Conservation (phyloP, 2,888 invertebrate species). For the Cyrtodaria siliqua region DNA sequence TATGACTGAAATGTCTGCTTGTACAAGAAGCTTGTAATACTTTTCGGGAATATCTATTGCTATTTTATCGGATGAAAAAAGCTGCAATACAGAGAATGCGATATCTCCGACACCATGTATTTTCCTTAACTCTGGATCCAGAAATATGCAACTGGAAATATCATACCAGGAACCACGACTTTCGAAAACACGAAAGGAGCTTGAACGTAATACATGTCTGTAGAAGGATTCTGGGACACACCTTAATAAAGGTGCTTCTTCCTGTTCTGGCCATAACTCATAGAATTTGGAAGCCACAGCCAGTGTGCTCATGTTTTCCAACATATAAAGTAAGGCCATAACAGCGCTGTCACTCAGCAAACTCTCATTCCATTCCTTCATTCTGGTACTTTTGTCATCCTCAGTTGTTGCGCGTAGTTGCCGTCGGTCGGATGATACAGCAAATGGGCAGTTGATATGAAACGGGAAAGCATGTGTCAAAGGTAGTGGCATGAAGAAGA, state of each 20-base stretch:
- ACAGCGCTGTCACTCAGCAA: constrained; percentile 55
- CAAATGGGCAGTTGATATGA: constrained; percentile 82
- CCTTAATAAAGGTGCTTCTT: background rate
- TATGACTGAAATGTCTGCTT: constrained; percentile 10
- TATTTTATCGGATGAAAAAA: constrained; percentile 1
- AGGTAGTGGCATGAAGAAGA: constrained; percentile 82
- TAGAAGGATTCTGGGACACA: constrained; percentile 36
- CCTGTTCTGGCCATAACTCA: constrained; percentile 49
- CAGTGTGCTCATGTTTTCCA: constrained; percentile 26
- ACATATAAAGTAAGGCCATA: constrained; percentile 49
- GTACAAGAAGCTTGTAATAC: constrained; percentile 12
- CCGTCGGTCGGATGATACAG: constrained; percentile 78
- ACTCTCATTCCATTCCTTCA: constrained; percentile 56
- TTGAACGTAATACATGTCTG: constrained; percentile 12
- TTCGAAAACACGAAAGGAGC: constrained; percentile 35
- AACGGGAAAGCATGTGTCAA: constrained; percentile 73
- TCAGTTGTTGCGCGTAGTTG: constrained; percentile 69
- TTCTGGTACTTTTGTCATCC: constrained; percentile 74
- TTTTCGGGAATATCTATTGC: constrained; percentile 33
- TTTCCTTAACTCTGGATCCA: constrained; percentile 28
- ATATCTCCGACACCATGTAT: constrained; percentile 22
- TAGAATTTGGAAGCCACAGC: constrained; percentile 12
- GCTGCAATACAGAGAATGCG: constrained; percentile 25
- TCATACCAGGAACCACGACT: constrained; percentile 22
- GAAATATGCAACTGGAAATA: constrained; percentile 43